A percentile compares a stretch with the other conserved stretches of the same genome.
Evolutionary conservation across 2,888 invertebrate species (phyloP).

Genomic region (Eupithecia abbreviata): DNA sequence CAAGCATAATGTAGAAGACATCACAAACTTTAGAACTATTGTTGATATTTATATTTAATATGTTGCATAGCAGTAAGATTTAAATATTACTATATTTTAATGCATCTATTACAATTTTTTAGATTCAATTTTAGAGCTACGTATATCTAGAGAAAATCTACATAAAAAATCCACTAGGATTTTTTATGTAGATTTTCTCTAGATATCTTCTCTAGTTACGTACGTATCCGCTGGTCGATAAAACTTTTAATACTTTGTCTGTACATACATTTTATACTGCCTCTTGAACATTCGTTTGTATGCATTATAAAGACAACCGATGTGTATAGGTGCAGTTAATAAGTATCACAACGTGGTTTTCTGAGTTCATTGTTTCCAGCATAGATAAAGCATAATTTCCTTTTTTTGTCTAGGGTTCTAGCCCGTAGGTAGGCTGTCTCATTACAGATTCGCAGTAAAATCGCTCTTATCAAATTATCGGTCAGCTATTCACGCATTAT

Average conservation of each 20-base stretch:
- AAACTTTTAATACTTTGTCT: not conserved
- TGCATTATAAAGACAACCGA: not conserved
- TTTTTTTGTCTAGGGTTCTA: too few species aligned
- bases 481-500: not conserved
- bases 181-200: too few species aligned
- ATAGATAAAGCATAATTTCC: too few species aligned
- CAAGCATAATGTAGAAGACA: not conserved
- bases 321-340: not conserved
- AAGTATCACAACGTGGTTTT: not conserved
- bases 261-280: not conserved
- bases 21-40: not conserved
- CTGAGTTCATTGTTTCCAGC: not conserved
- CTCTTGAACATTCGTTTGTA: not conserved
- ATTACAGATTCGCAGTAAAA: not conserved
- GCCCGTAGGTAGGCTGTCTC: not conserved
- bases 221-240: not conserved
- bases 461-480: not conserved
- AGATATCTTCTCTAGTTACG: too few species aligned
- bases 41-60: not conserved
- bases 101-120: not conserved
- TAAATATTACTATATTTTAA: not conserved
- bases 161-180: not conserved
- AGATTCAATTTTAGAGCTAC: not conserved
- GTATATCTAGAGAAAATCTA: not conserved
- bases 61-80: conserved; percentile 3